phyloP scores from a whole-genome alignment of 2,113 vertebrate genomes.

The Austrofundulus limnaeus region DNA sequence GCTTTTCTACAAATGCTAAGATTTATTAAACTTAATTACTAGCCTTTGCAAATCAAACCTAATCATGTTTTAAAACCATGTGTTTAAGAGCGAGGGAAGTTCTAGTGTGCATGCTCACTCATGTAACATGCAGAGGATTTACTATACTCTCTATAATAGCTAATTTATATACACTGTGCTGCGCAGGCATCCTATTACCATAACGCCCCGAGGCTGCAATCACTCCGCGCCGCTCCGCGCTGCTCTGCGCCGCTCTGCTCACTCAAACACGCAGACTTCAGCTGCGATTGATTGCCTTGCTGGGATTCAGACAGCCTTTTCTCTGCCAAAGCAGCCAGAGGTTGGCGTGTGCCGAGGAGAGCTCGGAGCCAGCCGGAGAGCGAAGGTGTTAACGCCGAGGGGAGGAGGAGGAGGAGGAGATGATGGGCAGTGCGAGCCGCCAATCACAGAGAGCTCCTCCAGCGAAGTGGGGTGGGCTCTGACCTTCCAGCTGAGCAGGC shows the following conservation, averaged over 20 bases:
- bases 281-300: slow-evolving; percentile 81
- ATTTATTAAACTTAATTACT: too few relatives aligned
- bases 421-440: slow-evolving; percentile 87
- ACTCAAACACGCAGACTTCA: slow-evolving; percentile 75
- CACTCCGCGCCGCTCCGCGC: slow-evolving; percentile 65
- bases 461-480: slow-evolving; percentile 87
- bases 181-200: slow-evolving; percentile 77
- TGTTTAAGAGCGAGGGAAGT: slow-evolving; percentile 6
- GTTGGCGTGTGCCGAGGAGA: slow-evolving; percentile 74
- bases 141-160: slow-evolving; percentile 73
- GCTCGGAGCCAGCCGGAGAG: slow-evolving; percentile 72
- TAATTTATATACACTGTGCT: slow-evolving; percentile 78
- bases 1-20: not conserved
- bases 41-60: not conserved
- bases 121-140: slow-evolving; percentile 59
- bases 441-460: slow-evolving; percentile 82
- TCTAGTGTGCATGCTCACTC: slow-evolving; percentile 19
- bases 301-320: slow-evolving; percentile 75
- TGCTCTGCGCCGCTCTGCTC: slow-evolving; percentile 60
- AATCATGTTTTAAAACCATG: too few relatives aligned
- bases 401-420: slow-evolving; percentile 53
- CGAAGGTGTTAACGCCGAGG: slow-evolving; percentile 80
- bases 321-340: slow-evolving; percentile 73
- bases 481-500: slow-evolving; percentile 97
- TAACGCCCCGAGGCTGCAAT: slow-evolving; percentile 75